These are phyloP conservation scores for Sycophaga agraensis DNA, from an alignment of 1,140 invertebrate genomes.

Conservation along the genomic window DNA sequence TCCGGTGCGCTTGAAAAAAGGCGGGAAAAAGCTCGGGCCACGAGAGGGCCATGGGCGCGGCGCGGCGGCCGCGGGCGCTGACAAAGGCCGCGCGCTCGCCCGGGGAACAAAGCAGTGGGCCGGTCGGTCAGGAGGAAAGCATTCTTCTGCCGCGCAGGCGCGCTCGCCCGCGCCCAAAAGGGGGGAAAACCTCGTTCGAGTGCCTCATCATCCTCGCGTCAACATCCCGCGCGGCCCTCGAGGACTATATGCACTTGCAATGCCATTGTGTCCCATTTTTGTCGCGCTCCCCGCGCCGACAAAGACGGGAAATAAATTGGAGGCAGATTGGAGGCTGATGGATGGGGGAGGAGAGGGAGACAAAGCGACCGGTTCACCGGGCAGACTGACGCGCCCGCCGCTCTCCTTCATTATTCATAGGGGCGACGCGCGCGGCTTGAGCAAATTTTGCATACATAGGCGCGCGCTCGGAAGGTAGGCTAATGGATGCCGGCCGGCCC, in stretches of 20 bases:
- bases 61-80: no score
- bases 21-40: no score
- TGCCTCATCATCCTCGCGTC: constrained; percentile 11
- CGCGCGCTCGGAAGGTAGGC: no score
- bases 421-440: no score
- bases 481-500: no score
- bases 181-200: background rate
- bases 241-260: no score
- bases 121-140: background rate
- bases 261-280: constrained; percentile 3
- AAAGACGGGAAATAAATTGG: background rate
- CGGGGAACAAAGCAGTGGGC: background rate
- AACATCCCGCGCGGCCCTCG: background rate
- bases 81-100: no score
- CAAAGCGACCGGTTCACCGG: background rate
- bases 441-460: no score
- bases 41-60: no score
- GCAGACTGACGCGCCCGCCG: background rate
- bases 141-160: background rate
- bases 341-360: background rate
- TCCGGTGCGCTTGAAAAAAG: no score
- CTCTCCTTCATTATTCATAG: no score
- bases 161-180: background rate
- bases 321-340: background rate
- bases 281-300: background rate